A percentile compares a stretch with the other conserved stretches of the same genome.
These are phyloP conservation scores for Mesembrinibis cayennensis DNA, from an alignment of 2,113 vertebrate genomes.

Conservation along the genomic window DNA sequence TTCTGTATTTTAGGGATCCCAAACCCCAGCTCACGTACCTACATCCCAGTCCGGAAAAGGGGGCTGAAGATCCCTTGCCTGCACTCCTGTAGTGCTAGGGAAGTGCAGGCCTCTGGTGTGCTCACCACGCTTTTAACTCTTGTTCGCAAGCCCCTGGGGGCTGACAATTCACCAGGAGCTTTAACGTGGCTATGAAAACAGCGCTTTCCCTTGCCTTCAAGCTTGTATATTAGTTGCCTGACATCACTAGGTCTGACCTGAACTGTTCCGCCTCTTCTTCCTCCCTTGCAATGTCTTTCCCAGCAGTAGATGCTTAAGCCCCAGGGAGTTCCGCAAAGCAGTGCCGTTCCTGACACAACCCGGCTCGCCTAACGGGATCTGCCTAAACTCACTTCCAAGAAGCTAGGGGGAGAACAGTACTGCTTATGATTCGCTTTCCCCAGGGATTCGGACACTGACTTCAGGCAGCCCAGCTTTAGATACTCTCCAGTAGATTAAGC, in stretches of 20 bases:
- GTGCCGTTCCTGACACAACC: background rate
- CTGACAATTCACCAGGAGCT: background rate
- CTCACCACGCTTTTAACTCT: background rate
- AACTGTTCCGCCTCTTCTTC: background rate
- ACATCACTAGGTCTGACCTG: background rate
- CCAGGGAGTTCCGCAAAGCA: too few relatives aligned
- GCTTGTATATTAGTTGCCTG: background rate
- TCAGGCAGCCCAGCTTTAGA: background rate
- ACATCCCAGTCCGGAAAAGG: too few relatives aligned
- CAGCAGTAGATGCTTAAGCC: background rate
- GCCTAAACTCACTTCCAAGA: background rate
- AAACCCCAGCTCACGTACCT: background rate
- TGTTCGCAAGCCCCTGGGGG: background rate
- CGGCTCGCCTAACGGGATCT: background rate
- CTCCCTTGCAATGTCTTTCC: too few relatives aligned
- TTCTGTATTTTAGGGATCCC: background rate
- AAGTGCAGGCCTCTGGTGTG: background rate
- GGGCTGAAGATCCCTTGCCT: background rate
- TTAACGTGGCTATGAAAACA: background rate
- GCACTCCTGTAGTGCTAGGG: fast-evolving
- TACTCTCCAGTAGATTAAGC: background rate
- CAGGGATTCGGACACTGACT: background rate
- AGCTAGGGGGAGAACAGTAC: background rate
- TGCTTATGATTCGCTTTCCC: background rate
- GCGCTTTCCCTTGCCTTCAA: too few relatives aligned